Base-by-base conservation (phyloP, 2,888 invertebrate genomes). In the Eristalis tenax region DNA sequence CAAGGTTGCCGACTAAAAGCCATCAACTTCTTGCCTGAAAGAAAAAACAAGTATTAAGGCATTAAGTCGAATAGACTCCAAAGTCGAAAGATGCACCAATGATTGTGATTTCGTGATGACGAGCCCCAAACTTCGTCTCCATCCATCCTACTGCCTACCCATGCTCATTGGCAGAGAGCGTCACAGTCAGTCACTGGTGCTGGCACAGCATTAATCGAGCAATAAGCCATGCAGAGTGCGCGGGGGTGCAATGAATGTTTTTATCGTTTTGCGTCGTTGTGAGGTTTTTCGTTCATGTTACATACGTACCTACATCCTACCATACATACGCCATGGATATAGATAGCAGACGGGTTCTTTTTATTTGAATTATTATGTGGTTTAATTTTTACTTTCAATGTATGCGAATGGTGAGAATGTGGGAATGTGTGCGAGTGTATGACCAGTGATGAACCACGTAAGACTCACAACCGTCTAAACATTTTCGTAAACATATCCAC, bases 221-320 rank as follows among this genome's bases (percentile, higher is more conserved):
- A 50, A 50, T 6, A n/a, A 50, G 22, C 13, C 15, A 26, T 3
- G 0, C 0, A 23, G n/a, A 38, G 59, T 61, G 66, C 50, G 13
- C 13, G 22, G 56, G 38, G 50, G 18, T 32, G 63, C 40, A 78
- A 66, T 32, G 28, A 35, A 13, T 40, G 43, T 50, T 75, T 71
- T 78, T 79, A 79, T 82, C 70, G 69, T 83, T 83, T 83, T 87
- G 78, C 86, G 78, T 79, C 40, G 83, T 86, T 82, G 15, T 56
- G 43, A 64, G 76, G 71, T 77, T 77, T 32, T 86, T 74, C 64
- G 65, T 73, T 78, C 26, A 26, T 2, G 3, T 83, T 28, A 65
- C 8, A 38, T 26, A 65, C 13, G 4, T 35, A 32, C n/a, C 15
- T 32, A 22, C 26, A 56, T 32, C 8, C 32, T 5, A 5, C 11